These are phyloP conservation scores for Parasteatoda lunata DNA, from an alignment of 2,888 invertebrate species.

Conservation along the genomic window DNA sequence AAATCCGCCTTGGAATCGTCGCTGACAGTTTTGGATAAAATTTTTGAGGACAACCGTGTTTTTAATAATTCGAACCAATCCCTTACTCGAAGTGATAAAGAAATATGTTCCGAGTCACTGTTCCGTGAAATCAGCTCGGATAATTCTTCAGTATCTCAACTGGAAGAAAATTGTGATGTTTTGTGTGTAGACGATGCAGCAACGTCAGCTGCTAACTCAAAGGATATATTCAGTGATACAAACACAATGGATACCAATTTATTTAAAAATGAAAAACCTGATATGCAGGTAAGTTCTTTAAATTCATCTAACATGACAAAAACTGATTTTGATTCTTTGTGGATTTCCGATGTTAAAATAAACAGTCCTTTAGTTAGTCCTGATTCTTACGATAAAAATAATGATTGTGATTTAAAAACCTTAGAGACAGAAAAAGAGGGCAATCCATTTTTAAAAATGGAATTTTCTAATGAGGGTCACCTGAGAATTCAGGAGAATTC, in stretches of 20 bases:
- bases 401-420: neutral
- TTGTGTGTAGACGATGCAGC: constrained; percentile 1
- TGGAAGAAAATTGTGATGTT: neutral
- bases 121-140: constrained; percentile 20
- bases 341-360: constrained; percentile 28
- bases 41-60: neutral
- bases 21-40: neutral
- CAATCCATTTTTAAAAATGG: neutral
- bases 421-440: neutral
- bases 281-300: constrained; percentile 49
- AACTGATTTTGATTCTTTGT: constrained; percentile 34
- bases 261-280: neutral
- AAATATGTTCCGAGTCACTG: constrained; percentile 9
- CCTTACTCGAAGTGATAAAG: neutral
- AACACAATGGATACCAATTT: neutral
- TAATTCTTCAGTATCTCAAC: neutral
- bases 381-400: constrained; percentile 27
- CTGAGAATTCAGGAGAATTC: constrained; percentile 6
- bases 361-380: constrained; percentile 24
- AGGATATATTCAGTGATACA: neutral
- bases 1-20: neutral
- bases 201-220: neutral
- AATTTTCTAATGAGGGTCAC: constrained; percentile 4
- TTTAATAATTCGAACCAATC: neutral
- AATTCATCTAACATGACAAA: constrained; percentile 2